Conservation (phyloP, 2,113 vertebrate species). For the Seriola aureovittata region DNA sequence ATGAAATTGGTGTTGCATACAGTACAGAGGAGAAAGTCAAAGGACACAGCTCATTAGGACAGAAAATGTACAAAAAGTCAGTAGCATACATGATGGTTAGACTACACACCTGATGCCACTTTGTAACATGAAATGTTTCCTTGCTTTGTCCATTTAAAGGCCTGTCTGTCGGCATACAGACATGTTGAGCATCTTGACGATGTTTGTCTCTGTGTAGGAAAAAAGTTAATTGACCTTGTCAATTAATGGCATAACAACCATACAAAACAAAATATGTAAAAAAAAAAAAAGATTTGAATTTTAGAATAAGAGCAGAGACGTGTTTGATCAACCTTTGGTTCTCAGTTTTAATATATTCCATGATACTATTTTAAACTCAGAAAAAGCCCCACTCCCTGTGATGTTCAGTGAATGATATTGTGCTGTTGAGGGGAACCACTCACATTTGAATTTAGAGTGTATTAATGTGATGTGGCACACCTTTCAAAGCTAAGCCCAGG, state of each 20-base stretch:
- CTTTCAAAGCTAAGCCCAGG: slow-evolving; percentile 37
- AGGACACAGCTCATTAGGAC: no score
- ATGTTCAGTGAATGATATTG: not conserved
- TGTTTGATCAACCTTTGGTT: not conserved
- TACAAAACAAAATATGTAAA: not conserved
- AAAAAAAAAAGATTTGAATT: not conserved
- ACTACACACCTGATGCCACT: no score
- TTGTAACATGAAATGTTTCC: no score
- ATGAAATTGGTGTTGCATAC: not conserved
- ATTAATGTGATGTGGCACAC: slow-evolving; percentile 36
- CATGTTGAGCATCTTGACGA: slow-evolving; percentile 1
- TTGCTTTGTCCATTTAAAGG: not conserved
- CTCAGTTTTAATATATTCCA: slow-evolving; percentile 7
- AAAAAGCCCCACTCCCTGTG: not conserved
- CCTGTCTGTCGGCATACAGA: not conserved
- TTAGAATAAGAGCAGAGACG: not conserved
- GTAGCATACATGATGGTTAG: no score
- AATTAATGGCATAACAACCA: not conserved
- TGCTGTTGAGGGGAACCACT: slow-evolving; percentile 5
- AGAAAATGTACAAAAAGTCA: no score
- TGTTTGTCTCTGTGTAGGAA: not conserved
- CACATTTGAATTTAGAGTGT: slow-evolving; percentile 48
- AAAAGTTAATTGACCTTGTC: not conserved
- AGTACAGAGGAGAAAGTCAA: no score
- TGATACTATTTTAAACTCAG: slow-evolving; percentile 1